Percentiles rank a stretch among this genome's conserved stretches.
These are phyloP conservation scores for Hipparchia sbordonii DNA, from an alignment of 2,888 invertebrate species.

Conservation along the genomic window DNA sequence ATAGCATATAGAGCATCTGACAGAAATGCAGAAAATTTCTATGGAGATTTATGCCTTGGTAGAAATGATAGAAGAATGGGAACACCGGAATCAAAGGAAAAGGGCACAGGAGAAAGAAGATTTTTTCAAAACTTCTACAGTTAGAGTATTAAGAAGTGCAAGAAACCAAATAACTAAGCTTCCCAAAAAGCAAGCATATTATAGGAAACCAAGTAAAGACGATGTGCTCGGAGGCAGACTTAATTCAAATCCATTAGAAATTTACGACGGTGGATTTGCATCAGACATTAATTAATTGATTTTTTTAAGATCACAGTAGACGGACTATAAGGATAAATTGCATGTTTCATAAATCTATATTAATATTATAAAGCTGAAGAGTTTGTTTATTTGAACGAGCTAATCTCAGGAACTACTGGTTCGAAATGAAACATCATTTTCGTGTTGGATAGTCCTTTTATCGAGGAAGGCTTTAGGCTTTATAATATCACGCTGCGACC, in stretches of 20 bases:
- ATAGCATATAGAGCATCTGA: conserved; percentile 34
- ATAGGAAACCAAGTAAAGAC: background rate
- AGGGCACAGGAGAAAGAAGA: background rate
- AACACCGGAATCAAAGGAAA: background rate
- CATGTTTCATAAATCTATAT: background rate
- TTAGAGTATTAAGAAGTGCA: background rate
- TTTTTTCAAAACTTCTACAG: background rate
- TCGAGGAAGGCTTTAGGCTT: too few relatives aligned
- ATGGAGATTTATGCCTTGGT: conserved; percentile 41
- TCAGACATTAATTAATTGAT: conserved; percentile 35
- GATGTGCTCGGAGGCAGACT: background rate
- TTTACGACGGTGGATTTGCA: conserved; percentile 41
- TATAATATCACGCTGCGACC: too few relatives aligned
- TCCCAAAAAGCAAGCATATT: background rate
- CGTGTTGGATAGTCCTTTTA: too few relatives aligned
- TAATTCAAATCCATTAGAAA: background rate
- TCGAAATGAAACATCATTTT: too few relatives aligned
- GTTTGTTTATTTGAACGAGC: too few relatives aligned
- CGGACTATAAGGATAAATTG: background rate
- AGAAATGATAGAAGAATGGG: conserved; percentile 37
- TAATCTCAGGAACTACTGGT: too few relatives aligned
- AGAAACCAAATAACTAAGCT: background rate
- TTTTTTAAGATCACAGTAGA: background rate
- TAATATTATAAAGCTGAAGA: too few relatives aligned
- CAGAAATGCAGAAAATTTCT: conserved; percentile 38